phyloP scores from a whole-genome alignment of 2,888 invertebrate species.

The Malthinus flaveolus region DNA sequence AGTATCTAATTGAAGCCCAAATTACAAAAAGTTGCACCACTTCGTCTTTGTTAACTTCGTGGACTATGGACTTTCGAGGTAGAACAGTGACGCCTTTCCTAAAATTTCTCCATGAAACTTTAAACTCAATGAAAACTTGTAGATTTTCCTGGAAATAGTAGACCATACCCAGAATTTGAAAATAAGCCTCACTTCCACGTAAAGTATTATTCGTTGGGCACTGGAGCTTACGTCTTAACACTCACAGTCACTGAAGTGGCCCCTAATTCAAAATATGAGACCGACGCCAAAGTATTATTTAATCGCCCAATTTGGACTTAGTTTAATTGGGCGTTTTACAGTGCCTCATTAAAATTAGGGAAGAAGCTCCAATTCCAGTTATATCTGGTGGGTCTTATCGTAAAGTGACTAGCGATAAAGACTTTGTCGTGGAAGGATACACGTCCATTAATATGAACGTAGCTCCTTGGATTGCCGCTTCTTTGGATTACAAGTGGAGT shows the following conservation, averaged over 20 bases:
- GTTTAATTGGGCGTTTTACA: not conserved
- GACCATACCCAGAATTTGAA: conserved; percentile 9
- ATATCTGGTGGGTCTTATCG: conserved; percentile 1
- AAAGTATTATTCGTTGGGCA: conserved; percentile 6
- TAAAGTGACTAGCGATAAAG: conserved; percentile 2
- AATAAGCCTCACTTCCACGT: conserved; percentile 8
- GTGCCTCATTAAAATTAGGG: conserved; percentile 17
- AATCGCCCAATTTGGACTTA: not conserved
- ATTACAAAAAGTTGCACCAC: not conserved
- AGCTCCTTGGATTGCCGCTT: not conserved
- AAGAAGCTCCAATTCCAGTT: conserved; percentile 11
- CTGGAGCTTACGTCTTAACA: conserved; percentile 6
- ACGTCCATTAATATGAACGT: conserved; percentile 10
- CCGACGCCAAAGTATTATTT: not conserved
- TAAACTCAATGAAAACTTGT: not conserved
- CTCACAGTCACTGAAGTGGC: conserved; percentile 8
- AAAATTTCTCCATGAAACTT: no score
- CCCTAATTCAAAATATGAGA: not conserved
- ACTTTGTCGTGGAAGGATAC: conserved; percentile 8
- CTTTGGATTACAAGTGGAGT: conserved; percentile 5
- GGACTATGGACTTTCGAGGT: conserved; percentile 5
- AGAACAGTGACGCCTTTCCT: not conserved
- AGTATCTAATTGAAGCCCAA: not conserved
- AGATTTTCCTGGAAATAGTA: not conserved
- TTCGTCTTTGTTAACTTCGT: not conserved